A percentile compares a stretch with the other conserved stretches of the same genome.
Evolutionary conservation across 1,140 invertebrate species (phyloP).

Genomic region (Psilanteris sp.): DNA sequence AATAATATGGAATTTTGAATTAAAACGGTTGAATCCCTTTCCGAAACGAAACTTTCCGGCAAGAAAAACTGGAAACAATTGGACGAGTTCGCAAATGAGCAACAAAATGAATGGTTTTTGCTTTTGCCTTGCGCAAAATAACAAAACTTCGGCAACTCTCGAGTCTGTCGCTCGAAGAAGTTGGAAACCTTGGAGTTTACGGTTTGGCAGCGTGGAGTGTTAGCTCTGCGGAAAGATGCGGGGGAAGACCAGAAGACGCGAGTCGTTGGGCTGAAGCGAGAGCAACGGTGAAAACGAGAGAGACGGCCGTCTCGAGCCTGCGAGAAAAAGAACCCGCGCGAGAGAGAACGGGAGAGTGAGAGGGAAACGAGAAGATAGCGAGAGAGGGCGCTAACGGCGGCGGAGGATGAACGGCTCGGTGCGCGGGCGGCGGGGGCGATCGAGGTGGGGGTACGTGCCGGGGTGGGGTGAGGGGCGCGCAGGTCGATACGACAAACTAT

Average conservation of each 20-base stretch:
- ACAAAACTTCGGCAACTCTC: conserved; percentile 50
- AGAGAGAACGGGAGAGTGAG: not conserved
- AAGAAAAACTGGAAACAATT: not conserved
- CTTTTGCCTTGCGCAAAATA: conserved; percentile 41
- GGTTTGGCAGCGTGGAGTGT: conserved; percentile 66
- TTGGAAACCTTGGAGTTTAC: conserved; percentile 70
- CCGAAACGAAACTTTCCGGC: no score
- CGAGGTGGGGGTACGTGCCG: conserved; percentile 13
- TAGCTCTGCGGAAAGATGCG: conserved; percentile 67
- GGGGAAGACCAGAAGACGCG: conserved; percentile 65
- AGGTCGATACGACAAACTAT: conserved; percentile 76
- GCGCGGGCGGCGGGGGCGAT: conserved; percentile 18
- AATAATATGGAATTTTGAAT: no score
- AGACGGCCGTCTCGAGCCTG: not conserved
- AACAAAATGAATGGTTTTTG: conserved; percentile 26
- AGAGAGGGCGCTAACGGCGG: conserved; percentile 24
- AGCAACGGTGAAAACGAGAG: conserved; percentile 3
- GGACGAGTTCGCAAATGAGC: conserved; percentile 12
- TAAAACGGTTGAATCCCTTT: no score
- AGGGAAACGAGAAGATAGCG: not conserved
- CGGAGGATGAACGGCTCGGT: not conserved
- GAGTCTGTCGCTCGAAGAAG: conserved; percentile 64
- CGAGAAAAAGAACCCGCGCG: not conserved
- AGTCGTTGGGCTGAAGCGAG: conserved; percentile 56
- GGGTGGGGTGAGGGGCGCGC: conserved; percentile 51